These are phyloP conservation scores for Linyphia triangularis DNA, from an alignment of 2,888 invertebrate species.

Conservation along the genomic window DNA sequence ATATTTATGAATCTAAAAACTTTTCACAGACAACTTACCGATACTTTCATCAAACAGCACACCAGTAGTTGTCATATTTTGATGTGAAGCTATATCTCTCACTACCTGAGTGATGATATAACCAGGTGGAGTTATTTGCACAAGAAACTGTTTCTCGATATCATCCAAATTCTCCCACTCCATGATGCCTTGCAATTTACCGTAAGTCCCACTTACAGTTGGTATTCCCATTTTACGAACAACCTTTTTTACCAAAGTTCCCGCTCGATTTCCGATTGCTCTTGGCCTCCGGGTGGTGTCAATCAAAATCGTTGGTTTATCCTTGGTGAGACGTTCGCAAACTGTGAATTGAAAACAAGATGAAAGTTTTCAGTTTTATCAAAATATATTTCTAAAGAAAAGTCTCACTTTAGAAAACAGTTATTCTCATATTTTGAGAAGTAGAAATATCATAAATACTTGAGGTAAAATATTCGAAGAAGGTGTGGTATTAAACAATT, in stretches of 20 bases:
- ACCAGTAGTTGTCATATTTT: slow-evolving; percentile 94
- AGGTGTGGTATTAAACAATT: no score
- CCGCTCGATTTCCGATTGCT: slow-evolving; percentile 44
- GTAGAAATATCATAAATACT: not conserved
- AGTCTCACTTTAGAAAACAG: not conserved
- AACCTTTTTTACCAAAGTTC: slow-evolving; percentile 87
- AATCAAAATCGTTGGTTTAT: slow-evolving; percentile 82
- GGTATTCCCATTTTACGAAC: slow-evolving; percentile 89
- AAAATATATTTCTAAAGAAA: not conserved
- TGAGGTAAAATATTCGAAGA: not conserved
- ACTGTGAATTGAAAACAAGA: slow-evolving; percentile 19
- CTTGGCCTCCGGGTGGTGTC: slow-evolving; percentile 86
- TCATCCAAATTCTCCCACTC: slow-evolving; percentile 72
- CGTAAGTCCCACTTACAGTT: slow-evolving; percentile 91
- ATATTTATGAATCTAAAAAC: no score
- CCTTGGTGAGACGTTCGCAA: slow-evolving; percentile 34
- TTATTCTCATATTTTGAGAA: not conserved
- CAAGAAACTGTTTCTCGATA: slow-evolving; percentile 86
- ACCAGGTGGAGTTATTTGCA: slow-evolving; percentile 91
- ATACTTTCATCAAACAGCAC: slow-evolving; percentile 93
- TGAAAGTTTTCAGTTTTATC: not conserved
- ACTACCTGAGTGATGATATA: slow-evolving; percentile 91
- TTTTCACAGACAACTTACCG: slow-evolving; percentile 83
- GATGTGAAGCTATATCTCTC: slow-evolving; percentile 87
- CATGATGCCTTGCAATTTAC: slow-evolving; percentile 79